phyloP scores from a whole-genome alignment of 1,140 invertebrate genomes.

The Trachelipus rathkii region DNA sequence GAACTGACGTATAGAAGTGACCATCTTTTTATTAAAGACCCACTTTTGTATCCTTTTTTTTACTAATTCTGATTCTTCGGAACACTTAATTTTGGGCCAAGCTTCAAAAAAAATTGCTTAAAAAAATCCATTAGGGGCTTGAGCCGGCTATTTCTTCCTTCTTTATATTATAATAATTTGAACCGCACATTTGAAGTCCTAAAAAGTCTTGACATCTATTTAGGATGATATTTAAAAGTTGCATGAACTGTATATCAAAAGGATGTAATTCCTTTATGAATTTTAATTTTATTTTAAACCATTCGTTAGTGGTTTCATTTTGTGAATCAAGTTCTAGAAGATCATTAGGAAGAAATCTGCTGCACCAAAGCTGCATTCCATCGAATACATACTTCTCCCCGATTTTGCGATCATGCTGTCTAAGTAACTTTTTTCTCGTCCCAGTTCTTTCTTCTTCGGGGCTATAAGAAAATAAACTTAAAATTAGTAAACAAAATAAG shows the following conservation, averaged over 20 bases:
- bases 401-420: neutral
- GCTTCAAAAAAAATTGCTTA: no score
- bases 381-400: neutral
- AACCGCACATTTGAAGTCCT: constrained; percentile 8
- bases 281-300: neutral
- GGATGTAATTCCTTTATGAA: constrained; percentile 7
- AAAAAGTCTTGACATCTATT: constrained; percentile 12
- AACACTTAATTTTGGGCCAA: no score
- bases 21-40: no score
- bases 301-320: neutral
- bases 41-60: no score
- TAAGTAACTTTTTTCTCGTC: neutral
- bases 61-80: no score
- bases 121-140: no score
- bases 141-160: neutral
- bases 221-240: constrained; percentile 19
- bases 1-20: no score
- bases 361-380: neutral
- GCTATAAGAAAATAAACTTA: no score
- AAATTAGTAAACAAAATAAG: no score
- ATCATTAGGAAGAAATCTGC: neutral
- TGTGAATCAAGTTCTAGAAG: neutral
- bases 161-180: constrained; percentile 14
- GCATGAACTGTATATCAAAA: constrained; percentile 23
- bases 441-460: neutral